Percentiles rank a stretch among this genome's conserved stretches.
phyloP scores from a whole-genome alignment of 2,797 vertebrate genomes.

The Anableps anableps region DNA sequence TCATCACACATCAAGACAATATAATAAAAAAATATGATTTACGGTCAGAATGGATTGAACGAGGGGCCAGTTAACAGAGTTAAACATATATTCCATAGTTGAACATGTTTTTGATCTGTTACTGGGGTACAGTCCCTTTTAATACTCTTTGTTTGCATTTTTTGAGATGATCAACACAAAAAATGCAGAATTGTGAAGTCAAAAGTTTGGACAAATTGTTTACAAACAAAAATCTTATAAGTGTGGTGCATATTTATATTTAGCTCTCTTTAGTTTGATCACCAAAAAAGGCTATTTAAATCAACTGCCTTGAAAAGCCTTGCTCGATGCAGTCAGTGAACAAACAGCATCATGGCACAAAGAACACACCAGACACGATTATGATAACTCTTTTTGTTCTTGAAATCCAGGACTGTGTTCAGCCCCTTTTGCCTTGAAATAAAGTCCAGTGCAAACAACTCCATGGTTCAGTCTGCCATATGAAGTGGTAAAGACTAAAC shows the following conservation, averaged over 20 bases:
- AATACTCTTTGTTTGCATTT: too few species aligned
- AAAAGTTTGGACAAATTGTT: too few species aligned
- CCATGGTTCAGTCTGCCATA: too few species aligned
- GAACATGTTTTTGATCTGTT: not conserved
- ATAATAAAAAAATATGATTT: not conserved
- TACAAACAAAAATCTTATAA: not conserved
- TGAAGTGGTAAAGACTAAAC: too few species aligned
- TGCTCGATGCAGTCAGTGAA: not conserved
- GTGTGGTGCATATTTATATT: not conserved
- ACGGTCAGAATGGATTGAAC: not conserved
- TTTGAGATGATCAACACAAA: too few species aligned
- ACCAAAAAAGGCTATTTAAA: not conserved
- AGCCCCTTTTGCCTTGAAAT: not conserved
- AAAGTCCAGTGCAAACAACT: not conserved
- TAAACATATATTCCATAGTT: not conserved
- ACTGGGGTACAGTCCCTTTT: too few species aligned
- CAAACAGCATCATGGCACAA: not conserved
- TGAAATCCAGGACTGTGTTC: not conserved
- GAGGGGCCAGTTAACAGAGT: not conserved
- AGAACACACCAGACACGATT: not conserved
- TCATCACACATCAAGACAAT: not conserved
- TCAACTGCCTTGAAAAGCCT: not conserved
- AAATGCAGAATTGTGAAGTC: too few species aligned
- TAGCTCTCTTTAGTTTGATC: not conserved
- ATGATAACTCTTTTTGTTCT: not conserved